phyloP scores from a whole-genome alignment of 2,113 vertebrate genomes.

The Pogonocichla stellata region DNA sequence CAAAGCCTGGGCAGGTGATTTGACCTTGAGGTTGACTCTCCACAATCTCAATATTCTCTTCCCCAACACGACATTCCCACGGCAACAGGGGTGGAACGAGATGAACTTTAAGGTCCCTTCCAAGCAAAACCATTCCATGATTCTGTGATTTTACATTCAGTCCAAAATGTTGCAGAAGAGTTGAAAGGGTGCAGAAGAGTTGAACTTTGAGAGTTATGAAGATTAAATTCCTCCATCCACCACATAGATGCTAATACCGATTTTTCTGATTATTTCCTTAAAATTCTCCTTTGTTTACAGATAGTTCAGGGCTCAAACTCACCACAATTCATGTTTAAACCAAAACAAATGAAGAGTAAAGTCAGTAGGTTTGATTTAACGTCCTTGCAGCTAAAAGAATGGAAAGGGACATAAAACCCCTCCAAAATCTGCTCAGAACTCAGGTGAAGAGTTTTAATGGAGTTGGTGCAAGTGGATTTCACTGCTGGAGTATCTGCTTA shows the following conservation, averaged over 20 bases:
- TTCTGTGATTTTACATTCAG: not conserved
- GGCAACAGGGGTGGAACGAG: rapidly evolving
- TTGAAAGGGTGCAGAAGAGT: too few relatives aligned
- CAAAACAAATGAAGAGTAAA: not conserved
- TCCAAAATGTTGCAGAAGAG: not conserved
- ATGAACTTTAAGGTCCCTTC: not conserved
- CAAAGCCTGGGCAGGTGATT: not conserved
- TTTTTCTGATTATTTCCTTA: not conserved
- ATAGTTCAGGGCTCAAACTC: not conserved
- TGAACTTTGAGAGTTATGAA: not conserved
- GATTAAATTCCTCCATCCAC: not conserved
- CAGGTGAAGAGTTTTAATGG: not conserved
- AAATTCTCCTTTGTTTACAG: not conserved
- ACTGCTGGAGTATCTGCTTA: rapidly evolving
- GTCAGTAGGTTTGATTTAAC: not conserved
- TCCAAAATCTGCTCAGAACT: not conserved
- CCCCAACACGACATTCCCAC: not conserved
- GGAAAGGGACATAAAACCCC: not conserved
- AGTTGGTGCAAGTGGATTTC: not conserved
- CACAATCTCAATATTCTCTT: not conserved
- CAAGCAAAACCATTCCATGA: not conserved
- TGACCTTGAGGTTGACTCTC: not conserved
- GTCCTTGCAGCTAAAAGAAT: not conserved
- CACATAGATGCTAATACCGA: not conserved
- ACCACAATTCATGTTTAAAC: rapidly evolving